A percentile compares a stretch with the other conserved stretches of the same genome.
Evolutionary conservation across 2,888 invertebrate genomes (phyloP).

Genomic region (Drosophila incognita): DNA sequence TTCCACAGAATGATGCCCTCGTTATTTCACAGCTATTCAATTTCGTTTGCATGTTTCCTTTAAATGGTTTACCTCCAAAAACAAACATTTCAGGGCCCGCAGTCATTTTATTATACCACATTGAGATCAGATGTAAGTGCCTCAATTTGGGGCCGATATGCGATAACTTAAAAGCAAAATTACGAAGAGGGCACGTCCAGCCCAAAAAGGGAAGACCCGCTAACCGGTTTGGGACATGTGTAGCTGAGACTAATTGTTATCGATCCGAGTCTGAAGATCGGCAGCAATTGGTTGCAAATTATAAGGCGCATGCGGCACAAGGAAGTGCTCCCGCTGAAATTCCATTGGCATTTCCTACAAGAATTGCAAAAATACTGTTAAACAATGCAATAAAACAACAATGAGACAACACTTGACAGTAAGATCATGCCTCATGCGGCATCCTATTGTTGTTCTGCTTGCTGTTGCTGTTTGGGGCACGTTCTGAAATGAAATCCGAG

Average conservation of each 20-base stretch:
- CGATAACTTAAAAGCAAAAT: conserved; percentile 66
- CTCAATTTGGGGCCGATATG: conserved; percentile 69
- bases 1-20: conserved; percentile 42
- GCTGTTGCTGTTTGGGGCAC: conserved; percentile 50
- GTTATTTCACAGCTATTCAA: conserved; percentile 42
- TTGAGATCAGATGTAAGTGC: conserved; percentile 69
- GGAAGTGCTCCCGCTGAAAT: conserved; percentile 55
- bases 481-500: conserved; percentile 66
- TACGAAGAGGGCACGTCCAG: conserved; percentile 63
- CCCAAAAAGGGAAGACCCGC: conserved; percentile 4
- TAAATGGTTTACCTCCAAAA: conserved; percentile 13
- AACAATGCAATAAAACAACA: conserved; percentile 43
- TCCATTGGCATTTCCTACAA: conserved; percentile 38
- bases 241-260: conserved; percentile 56
- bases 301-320: conserved; percentile 43
- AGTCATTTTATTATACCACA: conserved; percentile 48
- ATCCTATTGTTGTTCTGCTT: conserved; percentile 22
- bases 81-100: conserved; percentile 41
- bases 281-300: conserved; percentile 41
- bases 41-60: conserved; percentile 26
- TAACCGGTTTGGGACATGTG: conserved; percentile 50
- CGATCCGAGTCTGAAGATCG: conserved; percentile 25
- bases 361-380: conserved; percentile 49
- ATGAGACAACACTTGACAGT: conserved; percentile 34
- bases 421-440: conserved; percentile 37